These are phyloP conservation scores for Dolichallabes microphthalmus DNA, from an alignment of 2,113 vertebrate species.

Conservation along the genomic window DNA sequence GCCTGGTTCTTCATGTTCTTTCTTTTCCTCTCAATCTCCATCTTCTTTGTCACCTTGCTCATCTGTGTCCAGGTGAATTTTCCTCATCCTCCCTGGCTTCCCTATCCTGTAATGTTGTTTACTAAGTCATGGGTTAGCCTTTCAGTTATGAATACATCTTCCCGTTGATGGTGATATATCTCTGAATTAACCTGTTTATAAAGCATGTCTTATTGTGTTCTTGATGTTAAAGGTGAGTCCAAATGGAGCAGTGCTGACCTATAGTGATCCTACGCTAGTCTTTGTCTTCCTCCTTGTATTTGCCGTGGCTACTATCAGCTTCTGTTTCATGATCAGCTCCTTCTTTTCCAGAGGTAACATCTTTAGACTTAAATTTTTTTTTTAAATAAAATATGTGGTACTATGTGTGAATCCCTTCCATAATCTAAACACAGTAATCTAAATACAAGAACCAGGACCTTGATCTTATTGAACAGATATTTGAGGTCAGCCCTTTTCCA, in stretches of 20 bases:
- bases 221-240: constrained; percentile 77
- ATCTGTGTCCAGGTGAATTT: constrained; percentile 85
- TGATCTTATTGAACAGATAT: background rate
- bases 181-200: background rate
- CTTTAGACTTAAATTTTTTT: background rate
- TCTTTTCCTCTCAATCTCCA: constrained; percentile 82
- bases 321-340: constrained; percentile 98
- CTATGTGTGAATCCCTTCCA: background rate
- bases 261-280: constrained; percentile 88
- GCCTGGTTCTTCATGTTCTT: constrained; percentile 98
- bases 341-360: constrained; percentile 91
- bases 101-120: background rate
- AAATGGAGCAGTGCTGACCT: constrained; percentile 83
- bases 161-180: background rate
- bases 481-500: background rate
- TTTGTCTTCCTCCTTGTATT: constrained; percentile 87
- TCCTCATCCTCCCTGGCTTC: background rate
- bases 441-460: background rate
- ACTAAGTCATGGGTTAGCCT: background rate
- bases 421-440: background rate
- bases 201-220: background rate
- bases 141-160: background rate
- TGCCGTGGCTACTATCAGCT: constrained; percentile 86
- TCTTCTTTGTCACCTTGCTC: constrained; percentile 89
- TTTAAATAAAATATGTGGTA: background rate